Conservation (phyloP, 2,797 vertebrate genomes). For the Kryptopterus vitreolus region DNA sequence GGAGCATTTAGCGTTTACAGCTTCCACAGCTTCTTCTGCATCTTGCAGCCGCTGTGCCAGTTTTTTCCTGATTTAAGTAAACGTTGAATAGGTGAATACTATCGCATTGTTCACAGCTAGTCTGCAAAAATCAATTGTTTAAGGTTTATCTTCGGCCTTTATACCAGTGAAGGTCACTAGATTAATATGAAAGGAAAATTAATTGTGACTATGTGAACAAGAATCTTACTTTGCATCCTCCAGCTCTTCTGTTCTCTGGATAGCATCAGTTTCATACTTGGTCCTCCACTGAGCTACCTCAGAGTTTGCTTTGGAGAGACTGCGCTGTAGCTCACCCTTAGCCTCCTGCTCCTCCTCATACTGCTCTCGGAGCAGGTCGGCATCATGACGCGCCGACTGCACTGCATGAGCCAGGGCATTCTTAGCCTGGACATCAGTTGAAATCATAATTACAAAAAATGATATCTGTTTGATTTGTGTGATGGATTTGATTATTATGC, state of each 20-base stretch:
- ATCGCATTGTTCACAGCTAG: no score
- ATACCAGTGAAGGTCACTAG: no score
- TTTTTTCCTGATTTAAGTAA: constrained; percentile 32
- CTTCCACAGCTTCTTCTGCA: constrained; percentile 82
- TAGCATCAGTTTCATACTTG: constrained; percentile 68
- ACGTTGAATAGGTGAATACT: neutral
- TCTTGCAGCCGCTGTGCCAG: constrained; percentile 45
- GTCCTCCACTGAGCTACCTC: constrained; percentile 88
- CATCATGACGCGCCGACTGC: constrained; percentile 62
- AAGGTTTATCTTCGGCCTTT: no score
- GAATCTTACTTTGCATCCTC: neutral
- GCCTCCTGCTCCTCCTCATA: constrained; percentile 75
- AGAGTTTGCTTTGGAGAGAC: constrained; percentile 83
- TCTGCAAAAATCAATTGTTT: no score
- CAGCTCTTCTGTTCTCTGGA: neutral
- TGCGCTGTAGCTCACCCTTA: constrained; percentile 80
- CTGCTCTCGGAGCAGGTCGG: constrained; percentile 64
- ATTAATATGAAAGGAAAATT: no score
- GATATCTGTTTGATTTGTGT: no score
- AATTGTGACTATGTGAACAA: neutral
- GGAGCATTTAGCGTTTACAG: constrained; percentile 69
- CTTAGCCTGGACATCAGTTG: constrained; percentile 56
- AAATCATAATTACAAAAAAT: neutral
- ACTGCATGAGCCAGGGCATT: constrained; percentile 65
- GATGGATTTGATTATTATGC: no score